Conservation (phyloP, 2,888 invertebrate species). For the Tenthredo mesomela region DNA sequence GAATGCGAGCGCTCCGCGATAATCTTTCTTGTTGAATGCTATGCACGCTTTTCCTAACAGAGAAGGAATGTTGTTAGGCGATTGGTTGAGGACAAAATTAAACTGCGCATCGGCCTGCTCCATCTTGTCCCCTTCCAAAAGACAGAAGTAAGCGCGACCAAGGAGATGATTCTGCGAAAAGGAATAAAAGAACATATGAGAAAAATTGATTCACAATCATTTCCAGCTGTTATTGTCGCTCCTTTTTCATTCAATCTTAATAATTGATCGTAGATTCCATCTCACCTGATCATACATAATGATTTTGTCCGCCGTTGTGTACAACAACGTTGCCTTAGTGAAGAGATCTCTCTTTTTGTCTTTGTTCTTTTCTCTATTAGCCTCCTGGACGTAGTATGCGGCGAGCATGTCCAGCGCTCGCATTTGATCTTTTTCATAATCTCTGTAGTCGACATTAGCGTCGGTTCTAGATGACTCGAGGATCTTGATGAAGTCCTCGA, state of each 20-base stretch:
- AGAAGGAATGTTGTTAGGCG: slow-evolving; percentile 97
- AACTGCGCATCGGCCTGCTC: slow-evolving; percentile 99
- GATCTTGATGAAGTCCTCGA: slow-evolving; percentile 96
- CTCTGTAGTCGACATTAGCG: slow-evolving; percentile 91
- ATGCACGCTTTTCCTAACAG: slow-evolving; percentile 99
- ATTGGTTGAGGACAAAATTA: slow-evolving; percentile 98
- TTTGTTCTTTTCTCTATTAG: slow-evolving; percentile 96
- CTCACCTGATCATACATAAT: slow-evolving; percentile 99
- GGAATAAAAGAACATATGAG: slow-evolving; percentile 45
- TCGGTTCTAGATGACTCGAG: slow-evolving; percentile 93
- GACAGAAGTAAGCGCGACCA: slow-evolving; percentile 98
- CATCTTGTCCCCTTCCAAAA: slow-evolving; percentile 99
- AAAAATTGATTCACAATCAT: not conserved
- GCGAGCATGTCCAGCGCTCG: slow-evolving; percentile 98
- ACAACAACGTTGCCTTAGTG: slow-evolving; percentile 97
- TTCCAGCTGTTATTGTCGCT: slow-evolving; percentile 9
- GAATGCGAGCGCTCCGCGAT: slow-evolving; percentile 95
- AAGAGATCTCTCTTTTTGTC: slow-evolving; percentile 97
- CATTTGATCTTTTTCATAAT: slow-evolving; percentile 99
- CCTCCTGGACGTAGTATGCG: slow-evolving; percentile 98
- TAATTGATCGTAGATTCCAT: not conserved
- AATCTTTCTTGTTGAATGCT: slow-evolving; percentile 98
- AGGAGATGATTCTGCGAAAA: slow-evolving; percentile 93
- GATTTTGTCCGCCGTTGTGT: slow-evolving; percentile 98
- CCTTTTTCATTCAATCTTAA: not conserved